Evolutionary conservation across 2,888 invertebrate genomes (phyloP).

Genomic region (Rambutsinella grinnellia): DNA sequence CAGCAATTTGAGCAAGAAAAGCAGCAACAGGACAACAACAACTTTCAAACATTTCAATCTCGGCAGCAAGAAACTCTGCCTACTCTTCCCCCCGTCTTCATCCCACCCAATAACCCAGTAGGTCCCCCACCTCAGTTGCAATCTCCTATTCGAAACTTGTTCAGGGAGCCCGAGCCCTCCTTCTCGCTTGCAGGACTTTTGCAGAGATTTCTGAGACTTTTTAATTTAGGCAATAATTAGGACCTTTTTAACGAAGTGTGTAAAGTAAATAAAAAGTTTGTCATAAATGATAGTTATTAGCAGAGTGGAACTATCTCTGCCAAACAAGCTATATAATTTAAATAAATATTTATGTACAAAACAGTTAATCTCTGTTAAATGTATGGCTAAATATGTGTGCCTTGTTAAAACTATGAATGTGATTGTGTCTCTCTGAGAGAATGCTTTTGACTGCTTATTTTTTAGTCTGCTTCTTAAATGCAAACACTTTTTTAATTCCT

Average conservation of each 20-base stretch:
- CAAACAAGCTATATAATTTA: too few species aligned
- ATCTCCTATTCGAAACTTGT: slow-evolving; percentile 49
- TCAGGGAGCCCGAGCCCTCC: slow-evolving; percentile 43
- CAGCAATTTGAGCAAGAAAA: background rate
- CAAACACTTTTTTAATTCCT: too few species aligned
- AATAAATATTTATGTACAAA: too few species aligned
- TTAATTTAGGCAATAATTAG: slow-evolving; percentile 44
- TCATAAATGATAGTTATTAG: too few species aligned
- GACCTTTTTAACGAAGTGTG: background rate
- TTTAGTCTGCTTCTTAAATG: too few species aligned
- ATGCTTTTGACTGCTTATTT: too few species aligned
- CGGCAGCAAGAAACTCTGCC: slow-evolving; percentile 42
- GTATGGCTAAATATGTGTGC: too few species aligned
- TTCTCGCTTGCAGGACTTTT: slow-evolving; percentile 42
- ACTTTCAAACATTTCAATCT: slow-evolving; percentile 27
- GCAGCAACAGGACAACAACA: slow-evolving; percentile 20
- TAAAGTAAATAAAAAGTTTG: background rate
- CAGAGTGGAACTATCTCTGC: background rate
- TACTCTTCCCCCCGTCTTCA: slow-evolving; percentile 48
- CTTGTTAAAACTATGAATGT: too few species aligned
- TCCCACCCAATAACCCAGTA: slow-evolving; percentile 44
- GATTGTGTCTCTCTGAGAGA: too few species aligned
- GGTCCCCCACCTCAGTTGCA: slow-evolving; percentile 45
- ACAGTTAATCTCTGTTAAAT: too few species aligned
- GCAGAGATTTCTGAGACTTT: slow-evolving; percentile 48